These are phyloP conservation scores for Electrona antarctica DNA, from an alignment of 2,113 vertebrate species.

Conservation along the genomic window DNA sequence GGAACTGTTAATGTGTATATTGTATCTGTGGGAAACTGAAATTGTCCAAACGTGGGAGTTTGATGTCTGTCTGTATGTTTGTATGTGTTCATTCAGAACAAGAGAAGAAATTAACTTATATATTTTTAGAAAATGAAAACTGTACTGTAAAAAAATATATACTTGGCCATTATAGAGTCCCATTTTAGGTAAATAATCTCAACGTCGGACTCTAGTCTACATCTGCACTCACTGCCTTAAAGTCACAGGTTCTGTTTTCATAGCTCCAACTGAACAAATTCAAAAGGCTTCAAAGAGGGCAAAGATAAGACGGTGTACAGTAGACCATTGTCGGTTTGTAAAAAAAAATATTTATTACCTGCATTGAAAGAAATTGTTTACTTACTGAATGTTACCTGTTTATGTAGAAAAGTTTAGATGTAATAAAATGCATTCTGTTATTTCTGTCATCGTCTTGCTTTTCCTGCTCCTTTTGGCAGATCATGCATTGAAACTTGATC, in stretches of 20 bases:
- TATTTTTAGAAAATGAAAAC: constrained; percentile 75
- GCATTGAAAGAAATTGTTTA: constrained; percentile 97
- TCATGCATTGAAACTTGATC: not conserved
- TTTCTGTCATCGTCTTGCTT: constrained; percentile 17
- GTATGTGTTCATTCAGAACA: constrained; percentile 65
- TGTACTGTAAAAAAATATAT: constrained; percentile 64
- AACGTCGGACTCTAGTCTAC: constrained; percentile 66
- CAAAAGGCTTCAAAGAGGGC: constrained; percentile 81
- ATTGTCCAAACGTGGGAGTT: constrained; percentile 64
- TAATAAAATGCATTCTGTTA: constrained; percentile 97
- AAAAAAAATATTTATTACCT: constrained; percentile 99
- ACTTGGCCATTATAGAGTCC: constrained; percentile 67
- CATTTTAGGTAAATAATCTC: constrained; percentile 54
- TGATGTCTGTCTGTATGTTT: constrained; percentile 71
- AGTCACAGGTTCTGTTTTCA: constrained; percentile 86
- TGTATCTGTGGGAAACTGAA: constrained; percentile 53
- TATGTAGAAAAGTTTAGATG: constrained; percentile 99
- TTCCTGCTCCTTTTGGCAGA: too few relatives aligned
- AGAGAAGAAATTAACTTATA: constrained; percentile 76
- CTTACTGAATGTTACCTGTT: constrained; percentile 99
- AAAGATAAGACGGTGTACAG: constrained; percentile 85
- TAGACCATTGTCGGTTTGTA: constrained; percentile 95
- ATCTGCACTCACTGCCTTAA: constrained; percentile 96
- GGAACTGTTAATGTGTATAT: constrained; percentile 64
- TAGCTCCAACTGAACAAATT: constrained; percentile 85